Percentiles rank a stretch among this genome's conserved stretches.
phyloP scores from a whole-genome alignment of 2,888 invertebrate genomes.

The Morpho deidamia region DNA sequence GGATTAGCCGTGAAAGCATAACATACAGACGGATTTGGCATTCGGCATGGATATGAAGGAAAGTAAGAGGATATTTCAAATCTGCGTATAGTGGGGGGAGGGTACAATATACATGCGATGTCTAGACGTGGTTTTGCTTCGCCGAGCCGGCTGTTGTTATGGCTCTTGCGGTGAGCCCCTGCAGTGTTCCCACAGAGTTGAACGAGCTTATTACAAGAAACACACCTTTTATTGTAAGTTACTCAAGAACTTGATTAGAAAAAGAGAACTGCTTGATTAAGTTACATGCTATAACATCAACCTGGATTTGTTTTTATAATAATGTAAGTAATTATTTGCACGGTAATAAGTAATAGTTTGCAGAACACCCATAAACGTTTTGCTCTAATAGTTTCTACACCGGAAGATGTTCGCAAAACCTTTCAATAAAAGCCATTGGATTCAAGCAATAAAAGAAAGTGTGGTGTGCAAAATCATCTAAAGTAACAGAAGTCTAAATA shows the following conservation, averaged over 20 bases:
- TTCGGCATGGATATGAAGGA: conserved; percentile 29
- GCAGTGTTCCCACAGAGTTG: conserved; percentile 63
- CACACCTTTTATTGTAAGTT: conserved; percentile 39
- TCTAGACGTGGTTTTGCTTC: conserved; percentile 71
- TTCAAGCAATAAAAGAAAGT: too few relatives aligned
- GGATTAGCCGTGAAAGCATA: too few relatives aligned
- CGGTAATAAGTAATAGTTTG: too few relatives aligned
- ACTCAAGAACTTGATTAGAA: conserved; percentile 40
- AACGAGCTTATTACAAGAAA: conserved; percentile 45
- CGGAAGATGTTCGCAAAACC: too few relatives aligned
- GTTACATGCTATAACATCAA: too few relatives aligned
- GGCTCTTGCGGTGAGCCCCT: conserved; percentile 57
- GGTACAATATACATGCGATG: conserved; percentile 43
- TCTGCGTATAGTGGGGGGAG: conserved; percentile 37
- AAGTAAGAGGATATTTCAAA: conserved; percentile 45
- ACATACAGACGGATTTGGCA: background rate
- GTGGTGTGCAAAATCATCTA: too few relatives aligned
- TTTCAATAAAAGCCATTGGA: too few relatives aligned
- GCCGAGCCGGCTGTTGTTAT: conserved; percentile 45
- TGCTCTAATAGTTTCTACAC: too few relatives aligned
- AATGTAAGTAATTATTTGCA: too few relatives aligned
- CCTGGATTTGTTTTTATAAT: too few relatives aligned
- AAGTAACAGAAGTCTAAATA: too few relatives aligned
- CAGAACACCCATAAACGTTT: too few relatives aligned
- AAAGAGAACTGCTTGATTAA: conserved; percentile 21